A percentile compares a stretch with the other conserved stretches of the same genome.
Evolutionary conservation across 2,797 vertebrate genomes (phyloP).

Genomic region (Tympanoctomys barrerae): DNA sequence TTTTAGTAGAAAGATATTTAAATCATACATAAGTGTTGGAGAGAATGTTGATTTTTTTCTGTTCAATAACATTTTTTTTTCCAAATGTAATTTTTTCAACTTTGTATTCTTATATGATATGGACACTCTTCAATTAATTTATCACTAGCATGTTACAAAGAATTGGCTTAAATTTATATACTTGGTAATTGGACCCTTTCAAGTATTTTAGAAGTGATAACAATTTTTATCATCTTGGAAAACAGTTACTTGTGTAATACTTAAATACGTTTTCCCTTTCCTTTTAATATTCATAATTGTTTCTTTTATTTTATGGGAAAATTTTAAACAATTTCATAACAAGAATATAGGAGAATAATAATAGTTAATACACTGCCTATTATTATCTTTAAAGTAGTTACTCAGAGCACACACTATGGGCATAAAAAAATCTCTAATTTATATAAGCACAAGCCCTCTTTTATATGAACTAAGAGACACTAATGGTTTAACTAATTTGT

Average conservation of each 20-base stretch:
- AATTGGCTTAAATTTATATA: neutral
- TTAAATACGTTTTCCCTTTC: neutral
- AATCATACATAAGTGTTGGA: neutral
- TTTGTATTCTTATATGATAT: neutral
- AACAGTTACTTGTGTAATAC: neutral
- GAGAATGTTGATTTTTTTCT: neutral
- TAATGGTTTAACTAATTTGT: too few species aligned
- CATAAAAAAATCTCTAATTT: too few species aligned
- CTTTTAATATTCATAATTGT: neutral
- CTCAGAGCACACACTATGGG: too few species aligned
- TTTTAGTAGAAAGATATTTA: neutral
- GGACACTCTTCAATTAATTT: neutral
- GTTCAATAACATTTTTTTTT: neutral
- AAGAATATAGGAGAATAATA: too few species aligned
- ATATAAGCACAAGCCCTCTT: too few species aligned
- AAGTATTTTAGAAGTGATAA: neutral
- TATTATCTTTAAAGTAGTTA: too few species aligned
- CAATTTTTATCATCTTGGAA: neutral
- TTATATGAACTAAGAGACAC: too few species aligned
- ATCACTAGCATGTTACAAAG: neutral
- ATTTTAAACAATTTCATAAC: too few species aligned
- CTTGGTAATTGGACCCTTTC: neutral
- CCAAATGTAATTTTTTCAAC: too few species aligned
- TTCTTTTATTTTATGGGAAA: too few species aligned
- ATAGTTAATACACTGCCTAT: too few species aligned